Evolutionary conservation across 2,113 vertebrate species (phyloP), one percentile per base, ranked within the genome.

Genomic region (Potamarius usumacintae): DNA sequence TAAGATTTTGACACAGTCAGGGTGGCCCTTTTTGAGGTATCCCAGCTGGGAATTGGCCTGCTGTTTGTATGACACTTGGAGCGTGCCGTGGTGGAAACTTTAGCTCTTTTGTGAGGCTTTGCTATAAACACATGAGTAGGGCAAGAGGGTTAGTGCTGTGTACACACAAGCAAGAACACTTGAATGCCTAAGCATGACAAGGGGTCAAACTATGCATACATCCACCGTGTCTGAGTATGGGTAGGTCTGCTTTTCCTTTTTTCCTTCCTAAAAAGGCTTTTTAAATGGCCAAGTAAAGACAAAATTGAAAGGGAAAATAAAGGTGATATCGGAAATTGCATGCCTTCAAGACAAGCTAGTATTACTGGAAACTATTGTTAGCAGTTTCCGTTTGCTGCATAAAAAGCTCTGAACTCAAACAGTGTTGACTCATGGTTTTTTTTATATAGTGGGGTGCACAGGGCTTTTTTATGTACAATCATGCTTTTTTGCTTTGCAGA

Each of bases 51-150:
- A 77, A 83, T 83, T 63, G 20, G 53, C n/a, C 48, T 58, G 17
- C 55, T 79, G 72, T 89, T 86, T 85, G 85, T 87, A 83, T 91
- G 88, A 91, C 88, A 87, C 85, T 87, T 89, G 85, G 85, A 87
- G 82, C 90, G 77, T 89, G 48, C 91, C 90, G 87, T 48, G 71
- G 84, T 90, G 74, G 72, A 76, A 88, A 88, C 89, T 82, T 81
- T 50, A 58, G 76, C 88, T 91, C 82, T 82, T 60, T 86, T 69
- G 69, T 53, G 67, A 87, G 62, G 69, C 83, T 65, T 10, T n/a
- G 50, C 63, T 69, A 74, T 85, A 90, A 86, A 91, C 80, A 92
- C 90, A 89, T 85, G 90, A 12, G 77, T 12, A 76, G 80, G 63
- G 67, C 15, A 72, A 30, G 17, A 42, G 63, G 69, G 42, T 63